phyloP scores from a whole-genome alignment of 2,797 vertebrate genomes.

The Platyrinchus mystaceus region DNA sequence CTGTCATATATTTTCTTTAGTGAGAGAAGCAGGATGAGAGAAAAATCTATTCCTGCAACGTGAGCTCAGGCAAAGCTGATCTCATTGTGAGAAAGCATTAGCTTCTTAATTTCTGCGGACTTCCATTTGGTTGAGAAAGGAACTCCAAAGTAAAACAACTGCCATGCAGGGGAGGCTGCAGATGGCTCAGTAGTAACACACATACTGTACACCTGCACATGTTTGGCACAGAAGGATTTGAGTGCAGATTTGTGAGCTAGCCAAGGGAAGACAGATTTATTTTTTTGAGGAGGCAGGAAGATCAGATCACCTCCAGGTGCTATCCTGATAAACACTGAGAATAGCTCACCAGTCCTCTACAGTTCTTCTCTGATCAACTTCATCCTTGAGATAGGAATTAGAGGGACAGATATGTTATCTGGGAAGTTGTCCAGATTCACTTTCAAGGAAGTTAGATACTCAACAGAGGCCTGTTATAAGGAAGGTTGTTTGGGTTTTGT shows the following conservation, averaged over 20 bases:
- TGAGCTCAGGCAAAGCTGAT: conserved; percentile 50
- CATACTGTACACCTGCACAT: conserved; percentile 44
- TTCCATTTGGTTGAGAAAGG: conserved; percentile 59
- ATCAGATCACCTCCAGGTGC: conserved; percentile 62
- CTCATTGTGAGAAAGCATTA: conserved; percentile 54
- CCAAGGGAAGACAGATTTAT: conserved; percentile 53
- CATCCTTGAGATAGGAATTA: conserved; percentile 2
- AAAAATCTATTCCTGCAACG: conserved; percentile 47
- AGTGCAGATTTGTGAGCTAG: conserved; percentile 43
- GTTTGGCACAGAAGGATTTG: conserved; percentile 47
- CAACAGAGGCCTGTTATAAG: neutral
- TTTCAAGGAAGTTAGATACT: conserved; percentile 27
- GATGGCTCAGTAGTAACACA: conserved; percentile 51
- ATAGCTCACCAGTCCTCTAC: conserved; percentile 10
- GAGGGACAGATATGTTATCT: conserved; percentile 12
- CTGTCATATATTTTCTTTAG: neutral
- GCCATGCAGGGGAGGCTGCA: conserved; percentile 17
- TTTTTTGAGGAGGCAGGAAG: conserved; percentile 54
- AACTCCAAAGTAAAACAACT: conserved; percentile 50
- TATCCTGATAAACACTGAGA: conserved; percentile 18
- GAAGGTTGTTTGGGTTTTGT: neutral
- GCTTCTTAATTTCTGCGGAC: conserved; percentile 35
- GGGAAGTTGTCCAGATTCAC: conserved; percentile 38
- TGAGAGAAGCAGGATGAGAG: neutral
- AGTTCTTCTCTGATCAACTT: conserved; percentile 13